Evolutionary conservation across 2,113 vertebrate species (phyloP).

Genomic region (Thomomys bottae): DNA sequence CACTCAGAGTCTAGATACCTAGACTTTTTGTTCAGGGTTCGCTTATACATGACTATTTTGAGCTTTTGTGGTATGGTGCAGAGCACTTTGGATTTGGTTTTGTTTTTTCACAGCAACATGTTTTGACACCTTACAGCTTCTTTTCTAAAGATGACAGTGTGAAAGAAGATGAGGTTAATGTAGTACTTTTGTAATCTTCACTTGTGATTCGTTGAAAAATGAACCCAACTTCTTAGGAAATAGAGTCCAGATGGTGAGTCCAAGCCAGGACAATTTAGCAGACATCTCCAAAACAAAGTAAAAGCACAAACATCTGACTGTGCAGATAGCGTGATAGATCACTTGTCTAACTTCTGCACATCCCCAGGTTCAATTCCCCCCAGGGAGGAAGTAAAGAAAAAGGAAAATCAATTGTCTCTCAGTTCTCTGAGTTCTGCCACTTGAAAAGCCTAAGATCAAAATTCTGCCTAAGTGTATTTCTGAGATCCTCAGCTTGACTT

Average conservation of each 20-base stretch:
- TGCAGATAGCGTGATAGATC: no score
- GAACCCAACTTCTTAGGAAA: neutral
- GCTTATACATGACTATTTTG: neutral
- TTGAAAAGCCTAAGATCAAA: neutral
- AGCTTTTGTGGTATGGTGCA: neutral
- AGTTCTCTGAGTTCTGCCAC: neutral
- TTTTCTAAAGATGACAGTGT: neutral
- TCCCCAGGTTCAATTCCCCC: no score
- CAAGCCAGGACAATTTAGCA: no score
- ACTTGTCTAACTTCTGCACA: no score
- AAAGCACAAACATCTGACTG: no score
- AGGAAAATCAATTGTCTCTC: neutral
- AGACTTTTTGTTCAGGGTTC: neutral
- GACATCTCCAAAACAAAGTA: no score
- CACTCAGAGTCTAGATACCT: neutral
- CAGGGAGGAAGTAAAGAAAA: no score
- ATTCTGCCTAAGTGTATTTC: neutral
- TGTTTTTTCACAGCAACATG: neutral
- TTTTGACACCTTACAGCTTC: neutral
- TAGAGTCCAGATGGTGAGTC: no score
- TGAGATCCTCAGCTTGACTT: neutral
- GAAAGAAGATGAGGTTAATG: neutral
- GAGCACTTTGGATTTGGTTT: neutral
- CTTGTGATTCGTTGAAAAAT: neutral
- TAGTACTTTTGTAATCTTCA: neutral